phyloP scores from a whole-genome alignment of 2,113 vertebrate genomes.

The Neotoma lepida region DNA sequence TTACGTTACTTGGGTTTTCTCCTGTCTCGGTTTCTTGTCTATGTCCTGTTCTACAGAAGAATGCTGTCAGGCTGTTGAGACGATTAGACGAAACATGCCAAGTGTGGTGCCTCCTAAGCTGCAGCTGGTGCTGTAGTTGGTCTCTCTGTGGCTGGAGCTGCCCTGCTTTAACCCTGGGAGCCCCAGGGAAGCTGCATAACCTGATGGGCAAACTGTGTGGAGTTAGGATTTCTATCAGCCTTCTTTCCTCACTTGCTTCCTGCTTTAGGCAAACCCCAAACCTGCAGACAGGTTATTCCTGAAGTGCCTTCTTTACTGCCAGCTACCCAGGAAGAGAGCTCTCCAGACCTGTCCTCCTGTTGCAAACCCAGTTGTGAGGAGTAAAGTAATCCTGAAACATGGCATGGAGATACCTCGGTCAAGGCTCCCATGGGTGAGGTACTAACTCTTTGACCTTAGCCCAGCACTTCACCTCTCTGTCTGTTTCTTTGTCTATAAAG shows the following conservation, averaged over 20 bases:
- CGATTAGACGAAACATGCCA: background rate
- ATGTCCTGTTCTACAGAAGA: background rate
- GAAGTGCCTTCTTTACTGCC: constrained; percentile 18
- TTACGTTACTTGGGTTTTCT: background rate
- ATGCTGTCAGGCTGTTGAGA: background rate
- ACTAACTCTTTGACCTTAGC: constrained; percentile 17
- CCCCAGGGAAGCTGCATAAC: background rate
- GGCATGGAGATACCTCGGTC: background rate
- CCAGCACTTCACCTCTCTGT: background rate
- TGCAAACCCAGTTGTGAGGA: background rate
- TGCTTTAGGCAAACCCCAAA: constrained; percentile 4
- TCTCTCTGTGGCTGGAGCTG: background rate
- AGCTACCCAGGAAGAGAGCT: background rate
- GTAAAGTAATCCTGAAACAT: background rate
- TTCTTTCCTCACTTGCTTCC: background rate
- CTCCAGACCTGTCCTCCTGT: background rate
- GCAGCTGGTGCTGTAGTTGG: background rate
- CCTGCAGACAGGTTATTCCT: constrained; percentile 54
- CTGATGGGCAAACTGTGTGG: background rate
- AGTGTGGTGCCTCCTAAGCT: background rate
- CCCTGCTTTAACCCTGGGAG: background rate
- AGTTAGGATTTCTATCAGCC: background rate
- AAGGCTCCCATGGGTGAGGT: background rate
- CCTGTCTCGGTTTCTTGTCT: background rate
- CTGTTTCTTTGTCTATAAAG: constrained; percentile 55